Conservation (phyloP, 2,797 vertebrate species). For the Danio aesculapii region DNA sequence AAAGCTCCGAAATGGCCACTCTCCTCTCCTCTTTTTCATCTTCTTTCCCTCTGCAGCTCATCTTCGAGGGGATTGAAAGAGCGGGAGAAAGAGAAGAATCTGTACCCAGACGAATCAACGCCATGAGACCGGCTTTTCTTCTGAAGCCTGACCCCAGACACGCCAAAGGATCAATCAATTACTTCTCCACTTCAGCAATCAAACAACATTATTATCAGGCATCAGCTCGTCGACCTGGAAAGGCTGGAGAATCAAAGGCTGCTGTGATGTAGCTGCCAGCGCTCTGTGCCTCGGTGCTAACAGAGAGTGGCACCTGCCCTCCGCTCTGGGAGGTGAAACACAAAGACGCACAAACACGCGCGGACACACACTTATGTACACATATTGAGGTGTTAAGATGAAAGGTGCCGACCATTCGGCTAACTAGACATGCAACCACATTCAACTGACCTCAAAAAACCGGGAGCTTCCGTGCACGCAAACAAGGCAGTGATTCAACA, state of each 20-base stretch:
- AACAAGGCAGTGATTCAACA: slow-evolving; percentile 7
- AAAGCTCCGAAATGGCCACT: slow-evolving; percentile 52
- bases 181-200: slow-evolving; percentile 86
- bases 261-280: slow-evolving; percentile 75
- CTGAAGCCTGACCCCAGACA: slow-evolving; percentile 71
- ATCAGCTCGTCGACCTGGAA: slow-evolving; percentile 88
- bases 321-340: slow-evolving; percentile 67
- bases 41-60: slow-evolving; percentile 4
- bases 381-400: slow-evolving; percentile 33
- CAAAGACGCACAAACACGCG: not conserved
- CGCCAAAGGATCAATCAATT: slow-evolving; percentile 83
- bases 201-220: slow-evolving; percentile 84
- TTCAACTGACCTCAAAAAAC: slow-evolving; percentile 36
- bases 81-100: slow-evolving; percentile 23
- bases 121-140: slow-evolving; percentile 67
- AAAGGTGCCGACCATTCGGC: slow-evolving; percentile 24
- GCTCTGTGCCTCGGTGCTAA: slow-evolving; percentile 81
- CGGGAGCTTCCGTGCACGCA: not conserved
- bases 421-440: slow-evolving; percentile 16
- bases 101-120: slow-evolving; percentile 61
- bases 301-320: slow-evolving; percentile 79
- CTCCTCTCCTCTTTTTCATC: slow-evolving; percentile 15
- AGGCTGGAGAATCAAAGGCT: slow-evolving; percentile 83
- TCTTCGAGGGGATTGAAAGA: slow-evolving; percentile 39
- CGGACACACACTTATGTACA: slow-evolving; percentile 23